Evolutionary conservation across 2,797 vertebrate genomes (phyloP).

Genomic region (Amblyopsis hoosieri): DNA sequence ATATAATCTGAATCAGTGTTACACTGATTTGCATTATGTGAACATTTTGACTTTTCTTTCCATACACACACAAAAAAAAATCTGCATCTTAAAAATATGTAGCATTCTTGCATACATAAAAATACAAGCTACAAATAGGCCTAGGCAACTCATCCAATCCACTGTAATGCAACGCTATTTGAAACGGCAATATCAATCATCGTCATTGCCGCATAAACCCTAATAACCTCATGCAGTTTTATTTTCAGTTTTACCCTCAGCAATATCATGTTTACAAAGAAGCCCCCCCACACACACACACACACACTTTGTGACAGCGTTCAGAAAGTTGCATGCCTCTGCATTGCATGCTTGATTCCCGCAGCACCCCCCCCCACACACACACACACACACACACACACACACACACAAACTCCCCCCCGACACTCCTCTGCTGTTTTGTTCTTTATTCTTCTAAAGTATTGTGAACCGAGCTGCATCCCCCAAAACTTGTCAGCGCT

Average conservation of each 20-base stretch:
- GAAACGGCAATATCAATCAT: too few species aligned
- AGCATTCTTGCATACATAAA: too few species aligned
- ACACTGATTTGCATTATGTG: background rate
- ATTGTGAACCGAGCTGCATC: constrained; percentile 69
- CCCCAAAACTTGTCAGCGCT: constrained; percentile 78
- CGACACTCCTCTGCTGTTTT: constrained; percentile 1
- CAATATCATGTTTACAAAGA: constrained; percentile 8
- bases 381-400: constrained; percentile 8
- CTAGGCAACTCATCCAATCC: too few species aligned
- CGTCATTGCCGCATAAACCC: too few species aligned
- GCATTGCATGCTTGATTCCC: constrained; percentile 25
- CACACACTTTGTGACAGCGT: constrained; percentile 23
- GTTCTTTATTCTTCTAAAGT: constrained; percentile 42
- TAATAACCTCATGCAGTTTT: background rate
- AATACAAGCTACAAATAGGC: too few species aligned
- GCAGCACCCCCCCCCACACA: too few species aligned
- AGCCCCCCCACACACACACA: background rate
- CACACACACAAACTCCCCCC: constrained; percentile 11
- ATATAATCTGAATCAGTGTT: background rate
- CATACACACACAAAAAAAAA: too few species aligned
- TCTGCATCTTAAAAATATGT: too few species aligned
- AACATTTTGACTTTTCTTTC: too few species aligned
- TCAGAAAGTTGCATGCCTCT: constrained; percentile 35
- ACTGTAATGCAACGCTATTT: too few species aligned
- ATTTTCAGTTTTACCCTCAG: background rate